A percentile compares a stretch with the other conserved stretches of the same genome.
Evolutionary conservation across 2,113 vertebrate genomes (phyloP).

Genomic region (Gadus macrocephalus): DNA sequence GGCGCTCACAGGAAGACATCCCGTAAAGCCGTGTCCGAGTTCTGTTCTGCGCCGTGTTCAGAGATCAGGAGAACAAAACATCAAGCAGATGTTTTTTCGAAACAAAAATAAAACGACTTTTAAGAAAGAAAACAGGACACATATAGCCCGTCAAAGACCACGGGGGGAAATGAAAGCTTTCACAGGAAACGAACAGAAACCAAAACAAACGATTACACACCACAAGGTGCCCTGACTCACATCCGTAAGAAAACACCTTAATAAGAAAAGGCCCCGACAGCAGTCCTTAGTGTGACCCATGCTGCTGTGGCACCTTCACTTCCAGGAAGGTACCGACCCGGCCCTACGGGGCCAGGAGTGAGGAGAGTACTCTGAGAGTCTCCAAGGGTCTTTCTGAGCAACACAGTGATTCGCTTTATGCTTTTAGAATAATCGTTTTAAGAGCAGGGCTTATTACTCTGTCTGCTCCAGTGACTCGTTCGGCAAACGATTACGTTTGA

Average conservation of each 20-base stretch:
- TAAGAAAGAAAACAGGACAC: slow-evolving; percentile 4
- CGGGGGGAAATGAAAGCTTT: not conserved
- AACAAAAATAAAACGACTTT: not conserved
- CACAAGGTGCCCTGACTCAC: slow-evolving; percentile 23
- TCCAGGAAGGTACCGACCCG: not conserved
- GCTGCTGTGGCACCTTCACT: not conserved
- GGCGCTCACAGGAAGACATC: too few species aligned
- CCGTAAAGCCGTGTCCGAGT: too few species aligned
- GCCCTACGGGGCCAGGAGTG: slow-evolving; percentile 7
- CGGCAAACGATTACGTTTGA: too few species aligned
- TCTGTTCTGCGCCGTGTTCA: not conserved
- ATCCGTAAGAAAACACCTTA: slow-evolving; percentile 13
- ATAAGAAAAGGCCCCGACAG: not conserved
- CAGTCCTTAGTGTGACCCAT: not conserved
- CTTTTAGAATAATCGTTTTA: too few species aligned
- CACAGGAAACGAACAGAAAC: slow-evolving; percentile 27
- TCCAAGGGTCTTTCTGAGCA: not conserved
- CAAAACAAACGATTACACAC: slow-evolving; percentile 20
- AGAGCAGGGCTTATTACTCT: too few species aligned
- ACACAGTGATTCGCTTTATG: not conserved
- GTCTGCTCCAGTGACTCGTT: too few species aligned
- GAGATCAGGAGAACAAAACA: not conserved
- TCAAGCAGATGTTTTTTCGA: not conserved
- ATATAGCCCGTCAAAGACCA: slow-evolving; percentile 14
- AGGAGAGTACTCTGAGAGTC: slow-evolving; percentile 17